Base-by-base conservation (phyloP, 2,888 invertebrate species). In the Dryadula phaetusa region DNA sequence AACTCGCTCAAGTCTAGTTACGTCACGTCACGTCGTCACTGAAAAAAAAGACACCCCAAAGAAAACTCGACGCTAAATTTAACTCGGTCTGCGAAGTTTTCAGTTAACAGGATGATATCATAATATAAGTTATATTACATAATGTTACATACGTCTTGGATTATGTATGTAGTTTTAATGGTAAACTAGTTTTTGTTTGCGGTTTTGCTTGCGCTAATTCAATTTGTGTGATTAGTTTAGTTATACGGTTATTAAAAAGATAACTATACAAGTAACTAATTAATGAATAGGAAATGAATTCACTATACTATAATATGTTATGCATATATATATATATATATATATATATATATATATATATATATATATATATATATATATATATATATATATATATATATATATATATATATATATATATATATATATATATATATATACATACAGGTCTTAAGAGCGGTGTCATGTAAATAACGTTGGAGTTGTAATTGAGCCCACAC, bases 401-500 rank as follows among this genome's bases (percentile, higher is more conserved):
- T n/a, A n/a, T n/a, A n/a, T n/a, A n/a, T n/a, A n/a, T n/a, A n/a
- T n/a, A n/a, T n/a, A n/a, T n/a, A n/a, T n/a, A n/a, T n/a, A n/a
- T n/a, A n/a, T n/a, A n/a, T n/a, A n/a, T n/a, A n/a, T n/a, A n/a
- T n/a, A n/a, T n/a, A n/a, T n/a, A n/a, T n/a, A n/a, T n/a, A n/a
- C n/a, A n/a, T n/a, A n/a, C n/a, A n/a, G n/a, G 64, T 64, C 63
- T 46, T 32, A 42, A 61, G 44, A 54, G 25, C 44, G 44, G 37
- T 66, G 68, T 61, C 66, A 52, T 62, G 66, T 62, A 61, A 63
- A 60, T 46, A 42, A 42, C 54, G 66, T 62, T n/a, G n/a, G n/a
- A n/a, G n/a, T n/a, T 62, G 60, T 66, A 58, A 66, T 68, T 60
- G 64, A 64, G 64, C 62, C 42, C 64, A 53, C 68, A 62, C 16